Conservation (phyloP, 2,113 vertebrate species). For the Panthera uncia region DNA sequence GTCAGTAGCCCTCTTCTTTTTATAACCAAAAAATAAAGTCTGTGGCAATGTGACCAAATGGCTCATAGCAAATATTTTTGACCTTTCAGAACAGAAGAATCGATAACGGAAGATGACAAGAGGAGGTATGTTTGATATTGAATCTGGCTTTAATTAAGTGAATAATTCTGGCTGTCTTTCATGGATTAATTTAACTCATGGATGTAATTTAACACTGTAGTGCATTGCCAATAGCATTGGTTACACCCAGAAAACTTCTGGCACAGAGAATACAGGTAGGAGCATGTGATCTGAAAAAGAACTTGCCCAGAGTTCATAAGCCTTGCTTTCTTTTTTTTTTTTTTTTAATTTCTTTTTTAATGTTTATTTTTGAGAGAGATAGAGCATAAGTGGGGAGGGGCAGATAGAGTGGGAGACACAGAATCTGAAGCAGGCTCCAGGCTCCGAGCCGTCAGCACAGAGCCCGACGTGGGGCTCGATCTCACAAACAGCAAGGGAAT, state of each 20-base stretch:
- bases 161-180: background rate
- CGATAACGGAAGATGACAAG: constrained; percentile 94
- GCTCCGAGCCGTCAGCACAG: too few species aligned
- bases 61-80: constrained; percentile 70
- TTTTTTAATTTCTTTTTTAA: too few species aligned
- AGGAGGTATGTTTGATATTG: constrained; percentile 86
- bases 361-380: too few species aligned
- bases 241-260: background rate
- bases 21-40: background rate
- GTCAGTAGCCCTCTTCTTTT: background rate
- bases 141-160: constrained; percentile 32
- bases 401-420: too few species aligned
- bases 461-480: too few species aligned
- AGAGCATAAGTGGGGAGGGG: too few species aligned
- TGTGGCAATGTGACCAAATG: background rate
- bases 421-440: too few species aligned
- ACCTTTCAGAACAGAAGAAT: constrained; percentile 93
- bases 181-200: background rate
- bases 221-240: background rate
- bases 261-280: background rate
- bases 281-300: background rate
- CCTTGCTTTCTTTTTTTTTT: background rate
- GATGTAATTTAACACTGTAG: background rate
- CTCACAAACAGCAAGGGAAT: too few species aligned
- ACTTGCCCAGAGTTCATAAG: background rate